Base-by-base conservation (phyloP, 2,113 vertebrate genomes). In the Pongo pygmaeus region DNA sequence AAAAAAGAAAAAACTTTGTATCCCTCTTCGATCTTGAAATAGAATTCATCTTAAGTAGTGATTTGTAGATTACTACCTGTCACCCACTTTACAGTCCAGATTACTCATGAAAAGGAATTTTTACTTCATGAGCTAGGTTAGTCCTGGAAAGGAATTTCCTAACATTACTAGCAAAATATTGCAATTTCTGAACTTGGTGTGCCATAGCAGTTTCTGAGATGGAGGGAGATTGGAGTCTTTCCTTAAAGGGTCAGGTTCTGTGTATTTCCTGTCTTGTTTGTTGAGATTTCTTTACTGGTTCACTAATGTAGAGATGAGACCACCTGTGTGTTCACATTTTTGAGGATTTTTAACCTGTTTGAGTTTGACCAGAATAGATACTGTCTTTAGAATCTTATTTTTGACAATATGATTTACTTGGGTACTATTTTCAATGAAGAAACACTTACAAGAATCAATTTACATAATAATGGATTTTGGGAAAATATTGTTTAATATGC, bases 101-200 rank as follows among this genome's bases (percentile, higher is more conserved):
- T 50, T 92, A 84, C 59, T 74, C 10, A n/a, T 59, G 57, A 77
- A 81, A 84, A 96, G 40, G 40, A 78, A 70, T 92, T 88, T 93
- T 64, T 88, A 43, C 89, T 92, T 87, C 27, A 75, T 70, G 48
- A 86, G 27, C 12, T 80, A 77, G 23, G 12, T 93, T 95, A 52
- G n/a, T 83, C 22, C 10, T 75, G 23, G 75, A 74, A 91, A 83
- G 67, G 38, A 77, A 14, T 92, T 90, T 90, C 30, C 20, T 72
- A 79, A 80, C 7, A 30, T 48, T 74, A 20, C 27, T 57, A 40
- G 23, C 14, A 74, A 32, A 92, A 46, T 70, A 69, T 40, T 59
- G 20, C 38, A 50, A 8, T 88, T 75, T 52, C 77, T 38, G 59
- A 91, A 83, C 40, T 88, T 88, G 7, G 9, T 59, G n/a, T 52